Evolutionary conservation across 2,888 invertebrate genomes (phyloP).

Genomic region (Leptogaster cylindrica): DNA sequence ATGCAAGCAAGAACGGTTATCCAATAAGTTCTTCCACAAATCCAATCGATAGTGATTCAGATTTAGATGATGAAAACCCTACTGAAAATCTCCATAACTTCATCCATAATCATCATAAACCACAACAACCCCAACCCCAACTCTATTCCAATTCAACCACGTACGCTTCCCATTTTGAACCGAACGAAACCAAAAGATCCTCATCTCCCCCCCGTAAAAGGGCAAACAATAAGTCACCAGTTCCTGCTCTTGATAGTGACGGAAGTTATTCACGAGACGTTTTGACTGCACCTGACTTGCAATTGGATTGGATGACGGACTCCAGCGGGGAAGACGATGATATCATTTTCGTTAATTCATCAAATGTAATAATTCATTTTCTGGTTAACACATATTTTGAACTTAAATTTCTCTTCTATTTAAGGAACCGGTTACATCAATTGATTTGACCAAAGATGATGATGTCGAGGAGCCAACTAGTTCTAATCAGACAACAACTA

Average conservation of each 20-base stretch:
- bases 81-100: constrained; percentile 29
- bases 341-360: constrained; percentile 62
- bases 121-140: neutral
- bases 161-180: constrained; percentile 7
- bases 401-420: constrained; percentile 47
- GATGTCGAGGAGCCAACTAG: constrained; percentile 53
- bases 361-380: constrained; percentile 46
- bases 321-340: constrained; percentile 71
- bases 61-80: constrained; percentile 45
- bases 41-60: constrained; percentile 41
- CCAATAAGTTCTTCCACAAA: constrained; percentile 4
- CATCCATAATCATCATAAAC: constrained; percentile 30
- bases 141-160: constrained; percentile 6
- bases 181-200: constrained; percentile 2
- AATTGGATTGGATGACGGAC: constrained; percentile 75
- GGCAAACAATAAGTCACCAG: neutral
- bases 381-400: neutral
- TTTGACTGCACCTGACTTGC: constrained; percentile 75
- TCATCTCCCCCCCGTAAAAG: constrained; percentile 13
- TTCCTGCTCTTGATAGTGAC: neutral
- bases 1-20: constrained; percentile 11
- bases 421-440: constrained; percentile 63
- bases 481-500: neutral
- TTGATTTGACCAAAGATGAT: constrained; percentile 68
- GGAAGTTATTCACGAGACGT: constrained; percentile 54